Percentiles rank a stretch among this genome's conserved stretches.
Conservation (phyloP, 2,113 vertebrate genomes). For the Strix aluco region DNA sequence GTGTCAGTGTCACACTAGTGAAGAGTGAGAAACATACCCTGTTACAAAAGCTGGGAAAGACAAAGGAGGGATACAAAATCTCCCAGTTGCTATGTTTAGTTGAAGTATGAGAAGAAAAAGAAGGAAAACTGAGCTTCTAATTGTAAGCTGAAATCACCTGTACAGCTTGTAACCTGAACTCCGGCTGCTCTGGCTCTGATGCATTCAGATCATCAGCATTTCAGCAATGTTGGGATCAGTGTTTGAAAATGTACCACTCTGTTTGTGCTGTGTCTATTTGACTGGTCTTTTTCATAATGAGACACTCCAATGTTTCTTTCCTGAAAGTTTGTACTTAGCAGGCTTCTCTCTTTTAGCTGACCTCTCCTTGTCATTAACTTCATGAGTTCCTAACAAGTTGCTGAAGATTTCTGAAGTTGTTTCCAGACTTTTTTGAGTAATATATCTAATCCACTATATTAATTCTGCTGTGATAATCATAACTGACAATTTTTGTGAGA, state of each 20-base stretch:
- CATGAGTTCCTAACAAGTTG: neutral
- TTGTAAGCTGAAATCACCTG: constrained; percentile 4
- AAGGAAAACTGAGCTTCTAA: neutral
- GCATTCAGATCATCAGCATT: neutral
- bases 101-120: neutral
- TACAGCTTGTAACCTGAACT: neutral
- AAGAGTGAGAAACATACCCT: neutral
- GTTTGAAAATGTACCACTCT: neutral
- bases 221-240: neutral
- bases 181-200: neutral
- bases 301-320: neutral
- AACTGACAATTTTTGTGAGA: neutral
- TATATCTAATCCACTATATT: neutral
- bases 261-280: neutral
- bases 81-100: neutral
- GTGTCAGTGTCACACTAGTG: neutral
- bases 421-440: neutral
- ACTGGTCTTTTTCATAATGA: neutral
- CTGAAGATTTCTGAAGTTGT: neutral
- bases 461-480: neutral
- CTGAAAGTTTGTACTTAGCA: neutral
- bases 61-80: neutral
- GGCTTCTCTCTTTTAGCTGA: neutral
- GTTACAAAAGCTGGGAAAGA: neutral
- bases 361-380: neutral